Conservation (phyloP, 2,888 invertebrate genomes). For the Aphodius sticticus region DNA sequence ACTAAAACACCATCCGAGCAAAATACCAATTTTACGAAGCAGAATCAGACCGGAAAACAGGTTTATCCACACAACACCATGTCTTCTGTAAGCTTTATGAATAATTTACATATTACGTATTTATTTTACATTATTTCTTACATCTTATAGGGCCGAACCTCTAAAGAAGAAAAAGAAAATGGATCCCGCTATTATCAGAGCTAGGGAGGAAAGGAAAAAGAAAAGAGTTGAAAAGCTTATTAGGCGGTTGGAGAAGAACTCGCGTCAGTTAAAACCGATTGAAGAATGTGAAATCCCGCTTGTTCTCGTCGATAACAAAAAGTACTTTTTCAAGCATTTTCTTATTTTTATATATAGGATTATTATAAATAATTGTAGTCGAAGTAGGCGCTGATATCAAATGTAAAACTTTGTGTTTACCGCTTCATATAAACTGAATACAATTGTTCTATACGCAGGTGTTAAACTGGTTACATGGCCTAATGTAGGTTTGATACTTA, state of each 20-base stretch:
- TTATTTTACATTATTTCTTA: neutral
- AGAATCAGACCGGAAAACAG: constrained; percentile 6
- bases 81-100: constrained; percentile 29
- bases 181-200: constrained; percentile 82
- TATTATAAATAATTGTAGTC: too few relatives aligned
- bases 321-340: constrained; percentile 61
- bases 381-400: too few relatives aligned
- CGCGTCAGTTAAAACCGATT: constrained; percentile 87
- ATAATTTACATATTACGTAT: neutral
- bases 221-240: constrained; percentile 90
- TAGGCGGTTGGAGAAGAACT: constrained; percentile 78
- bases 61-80: constrained; percentile 28
- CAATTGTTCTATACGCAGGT: too few relatives aligned
- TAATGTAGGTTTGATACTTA: too few relatives aligned
- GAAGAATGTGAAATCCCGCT: constrained; percentile 83
- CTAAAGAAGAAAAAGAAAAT: constrained; percentile 88
- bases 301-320: constrained; percentile 69
- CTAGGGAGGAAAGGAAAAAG: constrained; percentile 82
- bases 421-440: too few relatives aligned
- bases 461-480: too few relatives aligned
- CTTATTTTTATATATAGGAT: neutral
- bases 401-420: too few relatives aligned
- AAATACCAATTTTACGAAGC: constrained; percentile 12
- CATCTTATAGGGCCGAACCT: constrained; percentile 77
- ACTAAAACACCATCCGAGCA: constrained; percentile 11